phyloP scores from a whole-genome alignment of 2,888 invertebrate genomes.

The Erebia ligea region DNA sequence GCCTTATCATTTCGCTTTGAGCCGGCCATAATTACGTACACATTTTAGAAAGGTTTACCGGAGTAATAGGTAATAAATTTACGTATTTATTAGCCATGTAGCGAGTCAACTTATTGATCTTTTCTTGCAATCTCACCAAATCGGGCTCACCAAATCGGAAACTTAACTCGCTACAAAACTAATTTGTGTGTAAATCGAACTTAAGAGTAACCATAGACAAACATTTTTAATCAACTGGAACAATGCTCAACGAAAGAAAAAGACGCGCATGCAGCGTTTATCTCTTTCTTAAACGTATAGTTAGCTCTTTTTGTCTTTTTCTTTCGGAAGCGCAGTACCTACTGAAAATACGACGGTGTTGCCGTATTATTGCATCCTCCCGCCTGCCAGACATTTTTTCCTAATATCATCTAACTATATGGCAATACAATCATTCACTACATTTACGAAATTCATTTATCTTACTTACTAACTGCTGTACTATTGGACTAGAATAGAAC shows the following conservation, averaged over 20 bases:
- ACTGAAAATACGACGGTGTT: constrained; percentile 42
- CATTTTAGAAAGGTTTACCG: constrained; percentile 75
- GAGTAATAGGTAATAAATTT: constrained; percentile 37
- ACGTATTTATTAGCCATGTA: background rate
- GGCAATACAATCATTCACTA: constrained; percentile 76
- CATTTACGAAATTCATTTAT: constrained; percentile 70
- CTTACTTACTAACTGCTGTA: constrained; percentile 69
- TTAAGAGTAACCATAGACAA: constrained; percentile 4
- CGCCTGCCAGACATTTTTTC: constrained; percentile 69
- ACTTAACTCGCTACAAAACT: background rate
- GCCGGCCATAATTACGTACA: constrained; percentile 75
- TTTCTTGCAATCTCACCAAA: too few species aligned
- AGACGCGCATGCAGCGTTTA: background rate
- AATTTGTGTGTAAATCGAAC: background rate
- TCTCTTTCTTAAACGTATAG: constrained; percentile 5
- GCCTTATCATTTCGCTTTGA: constrained; percentile 58
- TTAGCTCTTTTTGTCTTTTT: background rate
- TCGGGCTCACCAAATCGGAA: too few species aligned
- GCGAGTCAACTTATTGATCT: background rate
- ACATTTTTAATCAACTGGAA: background rate
- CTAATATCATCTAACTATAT: constrained; percentile 77
- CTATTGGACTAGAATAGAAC: constrained; percentile 73
- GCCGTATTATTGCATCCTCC: constrained; percentile 72
- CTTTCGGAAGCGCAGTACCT: background rate
- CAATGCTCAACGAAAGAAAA: constrained; percentile 1